A percentile compares a stretch with the other conserved stretches of the same genome.
Evolutionary conservation across 2,113 vertebrate species (phyloP).

Genomic region (Hippocampus mohnikei): DNA sequence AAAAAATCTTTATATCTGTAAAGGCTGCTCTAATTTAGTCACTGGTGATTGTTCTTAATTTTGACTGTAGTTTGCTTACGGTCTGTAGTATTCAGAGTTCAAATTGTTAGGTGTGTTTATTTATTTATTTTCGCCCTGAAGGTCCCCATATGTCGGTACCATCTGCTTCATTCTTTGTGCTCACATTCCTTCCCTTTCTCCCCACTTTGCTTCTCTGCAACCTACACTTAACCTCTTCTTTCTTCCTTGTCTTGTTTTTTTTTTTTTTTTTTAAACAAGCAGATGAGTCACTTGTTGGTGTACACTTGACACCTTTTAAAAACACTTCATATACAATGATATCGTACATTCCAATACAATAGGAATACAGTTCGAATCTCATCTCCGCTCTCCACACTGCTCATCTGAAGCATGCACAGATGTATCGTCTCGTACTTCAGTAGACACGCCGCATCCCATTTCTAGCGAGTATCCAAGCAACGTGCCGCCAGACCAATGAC

Average conservation of each 20-base stretch:
- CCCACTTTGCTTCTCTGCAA: constrained; percentile 38
- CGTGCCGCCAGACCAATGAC: constrained; percentile 10
- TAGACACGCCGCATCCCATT: constrained; percentile 9
- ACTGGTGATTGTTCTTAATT: constrained; percentile 12
- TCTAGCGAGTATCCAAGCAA: constrained; percentile 4
- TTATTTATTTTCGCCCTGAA: constrained; percentile 62
- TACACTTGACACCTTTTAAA: neutral
- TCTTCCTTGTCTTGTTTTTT: constrained; percentile 4
- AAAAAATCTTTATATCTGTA: neutral
- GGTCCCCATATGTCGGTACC: constrained; percentile 71
- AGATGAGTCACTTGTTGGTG: neutral
- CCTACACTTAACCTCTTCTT: constrained; percentile 31
- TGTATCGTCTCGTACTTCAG: neutral
- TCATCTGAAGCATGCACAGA: constrained; percentile 11
- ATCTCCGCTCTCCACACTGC: constrained; percentile 12
- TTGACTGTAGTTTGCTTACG: constrained; percentile 44
- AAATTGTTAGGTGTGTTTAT: constrained; percentile 54
- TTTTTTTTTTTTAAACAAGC: neutral
- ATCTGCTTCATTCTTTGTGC: constrained; percentile 64
- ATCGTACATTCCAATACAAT: neutral
- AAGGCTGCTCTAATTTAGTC: neutral
- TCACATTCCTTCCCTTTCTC: constrained; percentile 34
- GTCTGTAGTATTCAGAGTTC: constrained; percentile 54
- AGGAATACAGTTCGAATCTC: neutral
- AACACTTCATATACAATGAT: neutral